A percentile compares a stretch with the other conserved stretches of the same genome.
phyloP scores from a whole-genome alignment of 2,113 vertebrate genomes.

The Promerops cafer region DNA sequence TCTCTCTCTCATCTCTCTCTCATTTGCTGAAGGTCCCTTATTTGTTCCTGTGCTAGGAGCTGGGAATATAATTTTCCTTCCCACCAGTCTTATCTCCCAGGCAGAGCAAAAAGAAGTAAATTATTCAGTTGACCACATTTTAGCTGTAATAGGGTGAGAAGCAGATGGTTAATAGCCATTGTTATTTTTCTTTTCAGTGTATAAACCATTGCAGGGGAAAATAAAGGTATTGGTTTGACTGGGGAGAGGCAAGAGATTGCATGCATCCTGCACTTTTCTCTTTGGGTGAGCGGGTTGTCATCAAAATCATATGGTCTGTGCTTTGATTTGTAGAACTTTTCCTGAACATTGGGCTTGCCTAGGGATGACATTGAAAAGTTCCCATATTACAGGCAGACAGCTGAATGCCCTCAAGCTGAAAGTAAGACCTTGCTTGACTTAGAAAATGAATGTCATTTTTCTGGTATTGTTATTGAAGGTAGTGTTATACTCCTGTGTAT shows the following conservation, averaged over 20 bases:
- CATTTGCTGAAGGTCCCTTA: neutral
- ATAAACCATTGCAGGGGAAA: neutral
- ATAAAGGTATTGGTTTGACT: neutral
- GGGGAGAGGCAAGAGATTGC: neutral
- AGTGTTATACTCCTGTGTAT: neutral
- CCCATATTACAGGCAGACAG: conserved; percentile 4
- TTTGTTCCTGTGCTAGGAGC: neutral
- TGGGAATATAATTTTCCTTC: neutral
- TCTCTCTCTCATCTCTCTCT: neutral
- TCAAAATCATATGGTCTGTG: conserved; percentile 31
- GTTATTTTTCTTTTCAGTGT: neutral
- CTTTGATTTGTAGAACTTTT: conserved; percentile 44
- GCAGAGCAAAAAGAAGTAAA: neutral
- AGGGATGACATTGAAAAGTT: conserved; percentile 42
- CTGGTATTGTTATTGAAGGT: neutral
- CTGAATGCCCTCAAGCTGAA: conserved; percentile 45
- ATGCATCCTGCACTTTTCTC: neutral
- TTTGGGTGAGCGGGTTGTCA: conserved; percentile 15
- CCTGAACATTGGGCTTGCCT: conserved; percentile 4
- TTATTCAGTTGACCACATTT: conserved; percentile 11
- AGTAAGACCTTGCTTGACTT: conserved; percentile 47
- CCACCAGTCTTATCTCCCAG: neutral
- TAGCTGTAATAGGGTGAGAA: neutral
- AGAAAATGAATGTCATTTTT: conserved; percentile 18
- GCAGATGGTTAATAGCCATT: conserved; percentile 23